A percentile compares a stretch with the other conserved stretches of the same genome.
These are phyloP conservation scores for Bujurquina vittata DNA, from an alignment of 2,113 vertebrate genomes.

Conservation along the genomic window DNA sequence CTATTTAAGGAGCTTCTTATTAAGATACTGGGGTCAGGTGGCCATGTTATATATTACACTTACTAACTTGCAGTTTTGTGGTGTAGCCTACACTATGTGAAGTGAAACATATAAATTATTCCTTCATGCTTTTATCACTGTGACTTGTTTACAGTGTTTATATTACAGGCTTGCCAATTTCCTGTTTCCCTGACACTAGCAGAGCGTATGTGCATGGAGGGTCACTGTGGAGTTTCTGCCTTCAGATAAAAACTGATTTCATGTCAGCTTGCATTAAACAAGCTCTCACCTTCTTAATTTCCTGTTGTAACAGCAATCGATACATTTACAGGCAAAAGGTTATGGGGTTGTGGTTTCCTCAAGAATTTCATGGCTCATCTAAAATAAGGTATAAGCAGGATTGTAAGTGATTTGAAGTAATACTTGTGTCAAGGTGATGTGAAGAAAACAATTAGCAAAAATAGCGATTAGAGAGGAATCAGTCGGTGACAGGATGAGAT, in stretches of 20 bases:
- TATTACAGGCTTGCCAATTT: constrained; percentile 65
- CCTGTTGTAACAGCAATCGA: constrained; percentile 37
- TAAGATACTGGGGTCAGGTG: not conserved
- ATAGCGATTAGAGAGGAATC: constrained; percentile 22
- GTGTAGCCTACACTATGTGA: not conserved
- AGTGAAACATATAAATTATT: not conserved
- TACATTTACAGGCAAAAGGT: not conserved
- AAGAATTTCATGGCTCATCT: not conserved
- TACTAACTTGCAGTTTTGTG: not conserved
- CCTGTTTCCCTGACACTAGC: constrained; percentile 42
- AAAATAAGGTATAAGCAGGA: not conserved
- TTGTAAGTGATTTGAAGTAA: not conserved
- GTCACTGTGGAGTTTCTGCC: constrained; percentile 32
- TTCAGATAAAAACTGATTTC: constrained; percentile 41
- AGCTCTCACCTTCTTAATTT: constrained; percentile 34
- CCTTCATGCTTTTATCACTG: constrained; percentile 25
- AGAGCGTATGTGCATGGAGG: not conserved
- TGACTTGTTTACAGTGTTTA: constrained; percentile 48
- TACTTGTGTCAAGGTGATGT: not conserved
- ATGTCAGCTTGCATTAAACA: constrained; percentile 2
- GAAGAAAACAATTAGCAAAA: constrained; percentile 42
- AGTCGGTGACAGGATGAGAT: constrained; percentile 41
- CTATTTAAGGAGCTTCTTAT: not conserved
- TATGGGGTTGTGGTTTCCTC: not conserved
- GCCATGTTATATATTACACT: not conserved